A percentile compares a stretch with the other conserved stretches of the same genome.
These are phyloP conservation scores for Bombus cullumanus DNA, from an alignment of 1,140 invertebrate genomes.

Conservation along the genomic window DNA sequence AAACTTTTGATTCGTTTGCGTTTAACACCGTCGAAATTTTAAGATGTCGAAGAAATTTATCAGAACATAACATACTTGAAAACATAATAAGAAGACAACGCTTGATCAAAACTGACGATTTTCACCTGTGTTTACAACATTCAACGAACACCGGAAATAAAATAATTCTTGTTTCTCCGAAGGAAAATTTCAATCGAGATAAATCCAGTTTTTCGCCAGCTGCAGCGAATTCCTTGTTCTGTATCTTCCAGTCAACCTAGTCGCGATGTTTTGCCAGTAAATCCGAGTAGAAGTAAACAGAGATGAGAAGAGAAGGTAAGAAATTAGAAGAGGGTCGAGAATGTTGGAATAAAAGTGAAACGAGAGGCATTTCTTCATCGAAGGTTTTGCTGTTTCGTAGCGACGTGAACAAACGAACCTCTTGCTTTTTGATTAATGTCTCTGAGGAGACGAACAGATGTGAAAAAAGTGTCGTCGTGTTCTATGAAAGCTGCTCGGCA, in stretches of 20 bases:
- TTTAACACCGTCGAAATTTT: no score
- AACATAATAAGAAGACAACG: no score
- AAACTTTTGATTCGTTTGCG: no score
- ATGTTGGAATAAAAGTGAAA: conserved; percentile 16
- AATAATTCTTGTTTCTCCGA: no score
- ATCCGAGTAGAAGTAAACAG: background rate
- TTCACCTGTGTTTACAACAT: no score
- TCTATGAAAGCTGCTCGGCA: background rate
- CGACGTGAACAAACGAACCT: background rate
- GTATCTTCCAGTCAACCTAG: background rate
- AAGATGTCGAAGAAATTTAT: no score
- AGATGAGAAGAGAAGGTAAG: background rate
- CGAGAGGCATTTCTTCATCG: background rate
- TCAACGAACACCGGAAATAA: no score
- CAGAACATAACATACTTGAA: no score
- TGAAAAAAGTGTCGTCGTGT: background rate
- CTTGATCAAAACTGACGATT: no score
- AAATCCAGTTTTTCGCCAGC: conserved; percentile 1
- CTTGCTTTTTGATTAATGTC: conserved; percentile 44
- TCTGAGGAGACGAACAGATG: background rate
- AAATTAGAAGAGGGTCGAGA: conserved; percentile 4
- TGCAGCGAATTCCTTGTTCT: background rate
- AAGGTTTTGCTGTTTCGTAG: background rate
- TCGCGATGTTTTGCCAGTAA: background rate
- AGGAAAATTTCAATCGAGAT: background rate